These are phyloP conservation scores for Salvator merianae DNA, from an alignment of 2,113 vertebrate genomes.

Conservation along the genomic window DNA sequence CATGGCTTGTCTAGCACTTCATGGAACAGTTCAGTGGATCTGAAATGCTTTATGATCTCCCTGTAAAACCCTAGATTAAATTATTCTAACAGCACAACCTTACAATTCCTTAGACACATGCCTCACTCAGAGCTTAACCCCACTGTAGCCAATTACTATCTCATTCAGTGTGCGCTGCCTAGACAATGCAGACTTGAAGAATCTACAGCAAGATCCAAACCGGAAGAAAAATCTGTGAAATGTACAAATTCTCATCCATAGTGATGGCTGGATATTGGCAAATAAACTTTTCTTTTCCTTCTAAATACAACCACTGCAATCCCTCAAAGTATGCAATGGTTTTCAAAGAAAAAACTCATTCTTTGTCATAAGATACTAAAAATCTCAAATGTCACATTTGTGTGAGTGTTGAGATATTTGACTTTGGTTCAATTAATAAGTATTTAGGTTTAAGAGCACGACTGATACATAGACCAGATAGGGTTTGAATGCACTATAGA, in stretches of 20 bases:
- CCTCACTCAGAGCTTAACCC: neutral
- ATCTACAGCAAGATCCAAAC: neutral
- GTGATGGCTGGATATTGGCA: neutral
- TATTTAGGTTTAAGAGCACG: neutral
- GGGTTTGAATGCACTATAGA: neutral
- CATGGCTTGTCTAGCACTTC: neutral
- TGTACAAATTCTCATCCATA: neutral
- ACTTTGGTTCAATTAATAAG: neutral
- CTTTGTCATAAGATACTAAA: neutral
- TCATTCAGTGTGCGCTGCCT: neutral
- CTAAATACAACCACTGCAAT: neutral
- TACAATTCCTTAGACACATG: neutral
- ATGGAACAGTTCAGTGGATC: neutral
- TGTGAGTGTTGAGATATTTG: neutral
- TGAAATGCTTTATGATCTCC: conserved; percentile 8
- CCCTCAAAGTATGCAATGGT: neutral
- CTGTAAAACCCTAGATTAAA: conserved; percentile 17
- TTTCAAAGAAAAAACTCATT: neutral
- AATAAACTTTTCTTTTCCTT: neutral
- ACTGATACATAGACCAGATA: neutral
- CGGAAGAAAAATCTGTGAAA: neutral
- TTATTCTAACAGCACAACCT: neutral
- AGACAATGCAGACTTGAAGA: neutral
- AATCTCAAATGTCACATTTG: no score
- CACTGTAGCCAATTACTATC: conserved; percentile 16